Conservation (phyloP, 1,140 invertebrate genomes). For the Battus philenor region DNA sequence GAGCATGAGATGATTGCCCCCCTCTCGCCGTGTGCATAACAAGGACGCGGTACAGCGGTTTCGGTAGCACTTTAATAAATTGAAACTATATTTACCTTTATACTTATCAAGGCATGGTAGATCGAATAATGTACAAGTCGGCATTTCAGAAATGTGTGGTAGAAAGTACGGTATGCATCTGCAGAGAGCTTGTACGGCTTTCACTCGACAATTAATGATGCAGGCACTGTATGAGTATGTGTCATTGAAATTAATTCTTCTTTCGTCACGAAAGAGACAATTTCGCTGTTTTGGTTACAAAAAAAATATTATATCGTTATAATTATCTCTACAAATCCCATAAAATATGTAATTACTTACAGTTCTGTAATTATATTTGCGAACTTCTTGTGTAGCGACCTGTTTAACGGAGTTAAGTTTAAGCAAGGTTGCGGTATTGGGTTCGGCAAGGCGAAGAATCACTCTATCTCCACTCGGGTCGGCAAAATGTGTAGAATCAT, state of each 20-base stretch:
- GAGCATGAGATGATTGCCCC: no score
- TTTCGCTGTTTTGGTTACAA: no score
- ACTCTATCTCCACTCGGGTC: conserved; percentile 44
- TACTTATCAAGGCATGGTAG: conserved; percentile 72
- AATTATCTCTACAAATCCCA: no score
- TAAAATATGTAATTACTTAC: conserved; percentile 28
- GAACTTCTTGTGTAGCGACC: conserved; percentile 42
- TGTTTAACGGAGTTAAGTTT: conserved; percentile 43
- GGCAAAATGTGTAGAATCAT: conserved; percentile 42
- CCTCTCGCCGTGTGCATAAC: no score
- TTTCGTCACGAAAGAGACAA: conserved; percentile 76
- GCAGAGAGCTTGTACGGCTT: conserved; percentile 68
- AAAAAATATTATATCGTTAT: no score
- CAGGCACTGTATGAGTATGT: conserved; percentile 78
- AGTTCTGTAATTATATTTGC: conserved; percentile 37
- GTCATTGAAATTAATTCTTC: conserved; percentile 31
- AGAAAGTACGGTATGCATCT: conserved; percentile 75
- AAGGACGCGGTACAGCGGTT: no score
- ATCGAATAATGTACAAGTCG: conserved; percentile 58
- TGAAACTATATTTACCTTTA: conserved; percentile 44
- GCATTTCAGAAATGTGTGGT: conserved; percentile 15
- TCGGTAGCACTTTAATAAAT: no score
- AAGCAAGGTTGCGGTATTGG: conserved; percentile 23
- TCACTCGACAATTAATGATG: conserved; percentile 75
- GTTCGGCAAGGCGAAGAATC: conserved; percentile 32